Base-by-base conservation (phyloP, 2,888 invertebrate species). In the Ophion ellenae region DNA sequence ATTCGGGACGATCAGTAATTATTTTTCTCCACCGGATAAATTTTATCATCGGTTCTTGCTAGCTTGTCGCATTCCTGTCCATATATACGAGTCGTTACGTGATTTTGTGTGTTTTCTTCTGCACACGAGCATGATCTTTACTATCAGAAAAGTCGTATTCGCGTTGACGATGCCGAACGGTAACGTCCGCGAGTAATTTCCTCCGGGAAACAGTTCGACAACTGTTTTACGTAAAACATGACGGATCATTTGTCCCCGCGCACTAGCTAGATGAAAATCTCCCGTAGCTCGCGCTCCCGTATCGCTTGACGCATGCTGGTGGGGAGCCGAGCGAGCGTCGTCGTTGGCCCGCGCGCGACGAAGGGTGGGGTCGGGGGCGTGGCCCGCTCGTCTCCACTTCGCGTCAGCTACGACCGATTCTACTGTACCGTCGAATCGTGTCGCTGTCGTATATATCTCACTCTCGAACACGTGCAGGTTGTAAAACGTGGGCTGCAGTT, bases 161-260 rank as follows among this genome's bases (percentile, higher is more conserved):
- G 17, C 40, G 0, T 45, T 40, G 36, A 67, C 40, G 20, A 40
- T 45, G 59, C 61, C 59, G 47, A 70, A 47, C 53, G n/a, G 32
- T 73, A 61, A 57, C 57, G 36, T 59, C 9, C 45, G n/a, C 63
- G 67, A 59, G 6, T 70, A 63, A 81, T 70, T 57, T 40, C 24
- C 66, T 9, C 24, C 64, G 11, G 14, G 20, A 73, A 63, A 81
- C 36, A 28, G 14, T 70, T 57, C n/a, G n/a, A 66, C 71, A 71
- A 71, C 59, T n/a, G n/a, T 74, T 82, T 85, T 71, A 78, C 81
- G 75, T 78, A 78, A 81, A 74, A 67, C 7, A 78, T 70, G 63
- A 77, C 45, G 57, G 36, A 53, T 67, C 78, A 64, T 59, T 70
- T 74, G 63, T 81, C 45, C 10, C 40, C 40, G 7, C 6, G 40